Percentiles rank a stretch among this genome's conserved stretches.
These are phyloP conservation scores for Sminthurinus signatus DNA, from an alignment of 1,140 invertebrate species.

Conservation along the genomic window DNA sequence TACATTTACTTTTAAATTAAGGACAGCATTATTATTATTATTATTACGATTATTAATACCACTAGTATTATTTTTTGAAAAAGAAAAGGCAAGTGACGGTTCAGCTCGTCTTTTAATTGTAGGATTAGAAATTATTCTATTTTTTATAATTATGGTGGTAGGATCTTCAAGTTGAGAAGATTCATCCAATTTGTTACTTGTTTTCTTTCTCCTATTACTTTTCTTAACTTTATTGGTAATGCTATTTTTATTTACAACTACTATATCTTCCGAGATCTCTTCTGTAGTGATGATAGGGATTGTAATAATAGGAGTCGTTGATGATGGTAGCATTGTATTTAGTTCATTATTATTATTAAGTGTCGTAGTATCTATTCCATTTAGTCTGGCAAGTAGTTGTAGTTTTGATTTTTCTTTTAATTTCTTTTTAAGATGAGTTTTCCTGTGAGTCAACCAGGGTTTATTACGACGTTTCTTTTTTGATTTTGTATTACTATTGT, in stretches of 20 bases:
- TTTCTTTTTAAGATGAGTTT: neutral
- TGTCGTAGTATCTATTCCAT: neutral
- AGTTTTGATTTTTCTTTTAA: neutral
- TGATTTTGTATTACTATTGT: neutral
- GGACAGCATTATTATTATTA: neutral
- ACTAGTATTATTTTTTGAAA: neutral
- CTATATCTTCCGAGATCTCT: too few relatives aligned
- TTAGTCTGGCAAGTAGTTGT: neutral
- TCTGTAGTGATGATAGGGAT: neutral
- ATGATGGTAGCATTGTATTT: neutral
- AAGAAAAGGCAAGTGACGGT: neutral
- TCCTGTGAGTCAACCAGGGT: neutral
- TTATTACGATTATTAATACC: neutral
- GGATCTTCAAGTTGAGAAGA: too few relatives aligned
- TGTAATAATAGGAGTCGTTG: neutral
- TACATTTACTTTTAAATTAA: neutral
- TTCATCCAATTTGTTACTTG: too few relatives aligned
- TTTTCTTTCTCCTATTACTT: too few relatives aligned
- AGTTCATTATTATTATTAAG: neutral
- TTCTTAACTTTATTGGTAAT: too few relatives aligned
- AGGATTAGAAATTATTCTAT: too few relatives aligned
- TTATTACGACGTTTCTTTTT: neutral
- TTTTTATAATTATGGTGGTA: too few relatives aligned
- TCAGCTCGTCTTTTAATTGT: too few relatives aligned
- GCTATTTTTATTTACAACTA: too few relatives aligned